phyloP scores from a whole-genome alignment of 2,888 invertebrate genomes.

The Ormyrus labotus region DNA sequence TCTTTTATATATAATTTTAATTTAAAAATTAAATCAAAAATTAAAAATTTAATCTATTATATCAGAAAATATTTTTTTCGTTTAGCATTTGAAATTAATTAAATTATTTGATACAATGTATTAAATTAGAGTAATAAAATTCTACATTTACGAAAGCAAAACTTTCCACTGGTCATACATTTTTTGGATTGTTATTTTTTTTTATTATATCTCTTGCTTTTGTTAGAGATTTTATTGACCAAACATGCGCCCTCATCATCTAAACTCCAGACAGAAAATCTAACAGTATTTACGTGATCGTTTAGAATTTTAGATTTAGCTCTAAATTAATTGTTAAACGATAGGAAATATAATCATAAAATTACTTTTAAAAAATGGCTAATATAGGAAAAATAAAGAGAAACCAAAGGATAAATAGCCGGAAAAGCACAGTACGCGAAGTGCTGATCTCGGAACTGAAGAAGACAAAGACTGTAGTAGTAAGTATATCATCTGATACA shows the following conservation, averaged over 20 bases:
- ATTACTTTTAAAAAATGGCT: not conserved
- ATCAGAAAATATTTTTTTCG: too few species aligned
- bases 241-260: slow-evolving; percentile 51
- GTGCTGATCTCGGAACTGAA: not conserved
- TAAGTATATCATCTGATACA: too few species aligned
- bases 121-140: too few species aligned
- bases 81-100: too few species aligned
- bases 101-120: too few species aligned
- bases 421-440: slow-evolving; percentile 39
- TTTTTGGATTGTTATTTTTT: too few species aligned
- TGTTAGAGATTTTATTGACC: slow-evolving; percentile 59
- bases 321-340: slow-evolving; percentile 12
- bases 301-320: not conserved
- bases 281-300: not conserved
- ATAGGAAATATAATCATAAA: not conserved
- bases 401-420: not conserved
- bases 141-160: too few species aligned
- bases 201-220: not conserved
- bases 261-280: not conserved
- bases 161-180: too few species aligned
- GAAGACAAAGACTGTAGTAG: too few species aligned
- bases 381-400: slow-evolving; percentile 13
- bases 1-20: too few species aligned
- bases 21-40: too few species aligned
- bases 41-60: too few species aligned